Conservation (phyloP, 2,888 invertebrate genomes). For the Drosophila recens region DNA sequence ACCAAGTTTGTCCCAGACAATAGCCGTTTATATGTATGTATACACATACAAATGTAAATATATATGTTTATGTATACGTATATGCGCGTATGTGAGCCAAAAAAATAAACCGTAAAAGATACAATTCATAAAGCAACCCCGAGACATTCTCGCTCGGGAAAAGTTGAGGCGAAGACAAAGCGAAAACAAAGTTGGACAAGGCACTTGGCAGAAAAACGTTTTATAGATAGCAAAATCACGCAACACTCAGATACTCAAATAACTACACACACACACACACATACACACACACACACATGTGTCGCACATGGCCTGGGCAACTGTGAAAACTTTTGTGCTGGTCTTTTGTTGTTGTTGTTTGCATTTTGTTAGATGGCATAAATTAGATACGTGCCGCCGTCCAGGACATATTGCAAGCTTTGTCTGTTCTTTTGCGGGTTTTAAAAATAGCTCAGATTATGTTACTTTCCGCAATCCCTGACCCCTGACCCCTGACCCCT, state of each 20-base stretch:
- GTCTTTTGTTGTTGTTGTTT: conserved; percentile 62
- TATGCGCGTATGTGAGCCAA: conserved; percentile 16
- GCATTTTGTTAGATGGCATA: conserved; percentile 77
- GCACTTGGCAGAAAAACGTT: conserved; percentile 64
- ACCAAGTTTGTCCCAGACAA: conserved; percentile 31
- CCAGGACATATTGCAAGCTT: conserved; percentile 50
- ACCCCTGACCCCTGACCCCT: not conserved
- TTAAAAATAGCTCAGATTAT: conserved; percentile 59
- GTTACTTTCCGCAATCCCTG: conserved; percentile 9
- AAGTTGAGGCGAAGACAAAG: conserved; percentile 50
- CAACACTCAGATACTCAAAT: conserved; percentile 58
- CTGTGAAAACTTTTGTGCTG: conserved; percentile 68
- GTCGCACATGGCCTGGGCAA: conserved; percentile 40
- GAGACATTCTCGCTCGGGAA: conserved; percentile 21
- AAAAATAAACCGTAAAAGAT: conserved; percentile 58
- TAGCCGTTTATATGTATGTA: conserved; percentile 9
- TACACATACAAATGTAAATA: not conserved
- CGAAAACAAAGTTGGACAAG: conserved; percentile 63
- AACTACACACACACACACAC: conserved; percentile 34
- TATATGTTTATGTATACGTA: not conserved
- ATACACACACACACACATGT: conserved; percentile 20
- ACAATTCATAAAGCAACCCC: conserved; percentile 71
- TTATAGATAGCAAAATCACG: conserved; percentile 71
- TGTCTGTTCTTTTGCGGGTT: conserved; percentile 27
- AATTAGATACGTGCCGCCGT: conserved; percentile 73